A percentile compares a stretch with the other conserved stretches of the same genome.
These are phyloP conservation scores for Aphaenogaster floridana DNA, from an alignment of 1,140 invertebrate genomes.

Conservation along the genomic window DNA sequence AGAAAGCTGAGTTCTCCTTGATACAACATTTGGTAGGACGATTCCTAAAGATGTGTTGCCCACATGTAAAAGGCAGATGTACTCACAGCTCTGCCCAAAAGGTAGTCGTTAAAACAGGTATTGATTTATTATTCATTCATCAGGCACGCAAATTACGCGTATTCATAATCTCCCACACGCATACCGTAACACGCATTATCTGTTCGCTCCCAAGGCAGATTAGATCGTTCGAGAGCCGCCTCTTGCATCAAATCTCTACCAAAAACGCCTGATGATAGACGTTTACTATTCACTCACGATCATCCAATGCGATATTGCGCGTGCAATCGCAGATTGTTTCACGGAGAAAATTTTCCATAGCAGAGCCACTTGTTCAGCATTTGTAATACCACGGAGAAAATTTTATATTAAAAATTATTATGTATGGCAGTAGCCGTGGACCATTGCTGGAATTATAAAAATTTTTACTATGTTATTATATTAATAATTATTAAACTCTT, in stretches of 20 bases:
- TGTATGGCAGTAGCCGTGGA: too few species aligned
- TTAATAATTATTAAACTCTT: too few species aligned
- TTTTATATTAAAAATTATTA: too few species aligned
- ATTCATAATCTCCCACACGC: conserved; percentile 19
- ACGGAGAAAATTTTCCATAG: too few species aligned
- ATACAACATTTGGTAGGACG: neutral
- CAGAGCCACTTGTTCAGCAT: too few species aligned
- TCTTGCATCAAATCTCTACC: conserved; percentile 5
- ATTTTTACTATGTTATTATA: too few species aligned
- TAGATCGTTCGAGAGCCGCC: neutral
- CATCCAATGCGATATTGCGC: conserved; percentile 10
- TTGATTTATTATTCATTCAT: conserved; percentile 54
- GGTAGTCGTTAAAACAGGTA: conserved; percentile 9
- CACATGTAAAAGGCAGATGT: conserved; percentile 30
- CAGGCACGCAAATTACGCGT: conserved; percentile 21
- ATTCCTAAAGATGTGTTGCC: neutral
- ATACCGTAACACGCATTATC: neutral
- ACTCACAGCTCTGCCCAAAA: neutral
- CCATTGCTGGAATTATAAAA: too few species aligned
- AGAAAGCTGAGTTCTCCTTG: neutral
- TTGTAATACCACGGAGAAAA: too few species aligned
- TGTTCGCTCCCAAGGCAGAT: neutral
- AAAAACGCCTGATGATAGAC: conserved; percentile 10
- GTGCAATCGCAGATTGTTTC: conserved; percentile 8
- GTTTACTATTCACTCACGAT: conserved; percentile 32